Evolutionary conservation across 2,113 vertebrate species (phyloP), one percentile per base, ranked within the genome.

Genomic region (Saguinus midas): DNA sequence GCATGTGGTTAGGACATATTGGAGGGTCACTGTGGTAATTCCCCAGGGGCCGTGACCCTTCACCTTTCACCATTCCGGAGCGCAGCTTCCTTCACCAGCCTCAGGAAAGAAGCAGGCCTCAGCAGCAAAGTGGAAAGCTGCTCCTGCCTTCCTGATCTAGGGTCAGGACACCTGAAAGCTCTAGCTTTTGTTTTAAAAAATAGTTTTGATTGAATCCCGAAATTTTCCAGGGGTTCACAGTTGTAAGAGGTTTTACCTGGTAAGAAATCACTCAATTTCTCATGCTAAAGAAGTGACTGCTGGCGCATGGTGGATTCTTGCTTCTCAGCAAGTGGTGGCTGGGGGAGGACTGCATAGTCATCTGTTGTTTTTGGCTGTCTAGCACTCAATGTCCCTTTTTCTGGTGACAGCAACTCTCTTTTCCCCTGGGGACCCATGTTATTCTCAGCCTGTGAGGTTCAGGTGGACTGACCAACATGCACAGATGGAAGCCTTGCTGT

Each of bases 1-100:
- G n/a, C 2, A 3, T 2, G 5, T 0, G 75, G 48, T 1, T 8
- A 48, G 8, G 21, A 1, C 43, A n/a, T 25, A 5, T 3, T 5
- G 25, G 55, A 72, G n/a, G 29, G 23, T 9, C 4, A 10, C 11
- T 3, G 0, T 8, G 45, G 32, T 6, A 5, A 68, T 11, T 40
- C 79, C 66, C 14, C 5, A 0, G 0, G 25, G 10, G 16, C 57
- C 0, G 1, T 14, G 93, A 10, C 2, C 35, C 75, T 80, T 7
- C 20, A 8, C 8, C 18, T 18, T 0, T 3, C 27, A 29, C 6
- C 20, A 3, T 21, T 57, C 12, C 6, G 6, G n/a, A 57, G 6
- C 9, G 3, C n/a, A 0, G 8, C 6, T 0, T 12, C 18, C 45
- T 35, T 50, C 8, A 6, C 45, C 14, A 43, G 52, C 35, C 58